Evolutionary conservation across 2,113 vertebrate species (phyloP), one percentile per base, ranked within the genome.

Genomic region (Microtus ochrogaster): DNA sequence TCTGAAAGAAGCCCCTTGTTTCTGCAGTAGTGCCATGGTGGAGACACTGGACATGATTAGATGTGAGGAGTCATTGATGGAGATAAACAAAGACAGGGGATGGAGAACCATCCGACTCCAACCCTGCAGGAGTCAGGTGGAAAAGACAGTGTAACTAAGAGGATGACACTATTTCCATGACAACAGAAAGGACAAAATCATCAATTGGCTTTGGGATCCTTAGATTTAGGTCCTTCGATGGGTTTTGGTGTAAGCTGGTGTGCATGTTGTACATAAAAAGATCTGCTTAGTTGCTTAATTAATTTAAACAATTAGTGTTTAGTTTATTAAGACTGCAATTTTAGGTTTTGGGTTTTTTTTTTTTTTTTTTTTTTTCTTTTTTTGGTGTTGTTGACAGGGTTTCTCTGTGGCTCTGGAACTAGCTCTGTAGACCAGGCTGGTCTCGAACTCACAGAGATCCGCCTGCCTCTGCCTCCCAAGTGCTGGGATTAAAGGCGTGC

Each of bases 251-350:
- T 41, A 90, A 73, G 33, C 58, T 41, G 49, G 10, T 94, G 4
- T 97, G 14, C 89, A 7, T 93, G 79, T 72, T 93, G 44, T 92
- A 30, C 2, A 52, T 81, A 49, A 70, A 72, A 77, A 76, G 28
- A 65, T 52, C 44, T 52, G 17, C 19, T 66, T 24, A 52, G 28
- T 76, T 26, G 41, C 91, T 94, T 81, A 84, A 55, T 94, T 81
- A 17, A 41, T 78, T 96, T 89, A 74, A 94, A 61, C 12, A 95
- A 66, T 88, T 92, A 47, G 6, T 86, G 10, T 89, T 94, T 83
- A 44, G 55, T 82, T 33, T 94, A 65, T 94, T 86, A 96, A 68
- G 47, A 26, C 55, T 85, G 30, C 7, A 93, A 30, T 91, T 72
- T 91, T 19, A 74, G n/a, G n/a, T n/a, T n/a, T n/a, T n/a, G n/a